A percentile compares a stretch with the other conserved stretches of the same genome.
Evolutionary conservation across 2,113 vertebrate genomes (phyloP).

Genomic region (Daboia siamensis): DNA sequence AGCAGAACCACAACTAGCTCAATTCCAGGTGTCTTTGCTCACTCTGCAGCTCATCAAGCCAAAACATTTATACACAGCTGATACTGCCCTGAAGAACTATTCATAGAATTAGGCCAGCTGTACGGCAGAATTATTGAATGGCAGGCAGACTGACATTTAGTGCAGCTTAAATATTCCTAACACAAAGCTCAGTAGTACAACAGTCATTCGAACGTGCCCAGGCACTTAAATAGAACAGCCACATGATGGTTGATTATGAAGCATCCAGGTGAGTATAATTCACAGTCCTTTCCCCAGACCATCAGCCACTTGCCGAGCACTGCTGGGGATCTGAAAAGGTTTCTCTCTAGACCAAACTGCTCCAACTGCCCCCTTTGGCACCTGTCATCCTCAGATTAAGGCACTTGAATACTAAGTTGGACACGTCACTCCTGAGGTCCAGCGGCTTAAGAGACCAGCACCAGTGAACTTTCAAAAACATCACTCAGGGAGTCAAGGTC

Average conservation of each 20-base stretch:
- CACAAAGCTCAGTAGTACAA: conserved; percentile 67
- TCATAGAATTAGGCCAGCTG: conserved; percentile 46
- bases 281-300: conserved; percentile 57
- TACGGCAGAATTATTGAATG: conserved; percentile 42
- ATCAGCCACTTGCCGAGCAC: conserved; percentile 45
- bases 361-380: conserved; percentile 33
- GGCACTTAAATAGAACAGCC: conserved; percentile 32
- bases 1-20: background rate
- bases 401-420: conserved; percentile 49
- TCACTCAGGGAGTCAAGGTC: conserved; percentile 2
- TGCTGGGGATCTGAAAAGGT: conserved; percentile 7
- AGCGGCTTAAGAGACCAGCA: conserved; percentile 36
- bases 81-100: conserved; percentile 36
- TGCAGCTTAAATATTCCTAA: conserved; percentile 56
- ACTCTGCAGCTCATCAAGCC: conserved; percentile 27
- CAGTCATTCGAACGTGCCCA: conserved; percentile 40
- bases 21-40: conserved; percentile 45
- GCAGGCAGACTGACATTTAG: conserved; percentile 59
- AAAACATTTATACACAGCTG: conserved; percentile 26
- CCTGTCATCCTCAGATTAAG: conserved; percentile 34
- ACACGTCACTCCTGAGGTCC: conserved; percentile 30
- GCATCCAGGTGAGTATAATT: conserved; percentile 64
- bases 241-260: conserved; percentile 44
- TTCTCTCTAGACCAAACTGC: conserved; percentile 1
- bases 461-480: background rate